A percentile compares a stretch with the other conserved stretches of the same genome.
Evolutionary conservation across 53 echinoderm and acorn worm species (phyloP).

Genomic region (Hippasteria phrygiana): DNA sequence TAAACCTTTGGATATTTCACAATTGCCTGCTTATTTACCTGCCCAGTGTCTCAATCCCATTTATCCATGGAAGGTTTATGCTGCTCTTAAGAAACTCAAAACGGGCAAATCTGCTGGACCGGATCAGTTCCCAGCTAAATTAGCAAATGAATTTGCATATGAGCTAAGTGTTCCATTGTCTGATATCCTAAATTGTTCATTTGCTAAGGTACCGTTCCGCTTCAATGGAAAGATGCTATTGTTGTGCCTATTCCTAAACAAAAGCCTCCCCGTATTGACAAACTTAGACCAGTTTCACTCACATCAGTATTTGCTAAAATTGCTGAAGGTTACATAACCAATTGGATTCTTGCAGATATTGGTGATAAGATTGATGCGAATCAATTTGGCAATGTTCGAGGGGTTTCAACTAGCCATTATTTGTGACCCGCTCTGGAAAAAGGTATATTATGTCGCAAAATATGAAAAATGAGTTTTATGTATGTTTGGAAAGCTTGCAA

Average conservation of each 20-base stretch:
- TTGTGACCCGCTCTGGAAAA: no score
- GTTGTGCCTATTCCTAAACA: constrained; percentile 5
- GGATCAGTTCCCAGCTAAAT: constrained; percentile 11
- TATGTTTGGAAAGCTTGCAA: no score
- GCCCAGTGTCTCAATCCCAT: not conserved
- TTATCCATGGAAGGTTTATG: constrained; percentile 1
- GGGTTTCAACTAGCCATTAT: constrained; percentile 9
- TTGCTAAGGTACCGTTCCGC: not conserved
- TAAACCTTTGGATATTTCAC: constrained; percentile 1
- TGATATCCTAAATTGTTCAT: not conserved
- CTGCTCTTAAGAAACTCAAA: constrained; percentile 6
- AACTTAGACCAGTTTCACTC: no score
- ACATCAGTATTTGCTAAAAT: no score
- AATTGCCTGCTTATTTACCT: constrained; percentile 12
- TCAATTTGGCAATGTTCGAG: constrained; percentile 8
- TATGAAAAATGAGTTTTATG: no score
- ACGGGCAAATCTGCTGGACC: constrained; percentile 10
- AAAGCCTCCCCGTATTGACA: no score
- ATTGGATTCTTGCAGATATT: not conserved
- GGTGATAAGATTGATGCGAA: not conserved
- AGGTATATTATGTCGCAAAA: no score
- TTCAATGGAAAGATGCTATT: constrained; percentile 1
- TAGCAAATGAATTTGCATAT: no score
- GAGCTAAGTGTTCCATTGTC: no score
- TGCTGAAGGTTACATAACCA: no score